A percentile compares a stretch with the other conserved stretches of the same genome.
phyloP scores from a whole-genome alignment of 1,140 invertebrate genomes.

The Aethina tumida region DNA sequence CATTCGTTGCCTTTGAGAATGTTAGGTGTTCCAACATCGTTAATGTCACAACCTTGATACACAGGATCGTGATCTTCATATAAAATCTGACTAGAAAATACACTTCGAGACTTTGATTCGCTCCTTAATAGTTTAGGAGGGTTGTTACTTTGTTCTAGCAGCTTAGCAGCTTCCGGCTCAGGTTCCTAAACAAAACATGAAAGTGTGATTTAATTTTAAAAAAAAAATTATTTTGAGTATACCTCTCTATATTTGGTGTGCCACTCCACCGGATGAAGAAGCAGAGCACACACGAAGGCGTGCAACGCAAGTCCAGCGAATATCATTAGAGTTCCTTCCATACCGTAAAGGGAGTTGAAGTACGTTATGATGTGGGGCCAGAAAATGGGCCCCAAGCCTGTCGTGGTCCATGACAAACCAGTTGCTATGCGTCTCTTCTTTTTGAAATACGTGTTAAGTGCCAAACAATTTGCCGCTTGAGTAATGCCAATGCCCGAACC shows the following conservation, averaged over 20 bases:
- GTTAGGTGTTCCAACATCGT: conserved; percentile 52
- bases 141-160: conserved; percentile 13
- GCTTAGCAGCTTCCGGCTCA: conserved; percentile 12
- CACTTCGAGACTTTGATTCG: conserved; percentile 14
- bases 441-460: conserved; percentile 40
- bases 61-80: conserved; percentile 51
- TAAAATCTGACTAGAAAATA: conserved; percentile 55
- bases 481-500: conserved; percentile 49
- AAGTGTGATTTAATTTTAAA: conserved; percentile 1
- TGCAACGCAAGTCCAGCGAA: conserved; percentile 36
- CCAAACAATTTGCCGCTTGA: conserved; percentile 44
- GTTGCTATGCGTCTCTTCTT: conserved; percentile 36
- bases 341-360: conserved; percentile 32
- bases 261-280: conserved; percentile 42
- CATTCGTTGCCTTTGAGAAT: conserved; percentile 54
- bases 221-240: conserved; percentile 5
- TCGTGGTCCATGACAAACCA: conserved; percentile 37
- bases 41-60: conserved; percentile 49
- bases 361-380: conserved; percentile 37
- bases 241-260: conserved; percentile 43
- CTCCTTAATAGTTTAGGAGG: not conserved
- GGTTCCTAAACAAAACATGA: conserved; percentile 9
- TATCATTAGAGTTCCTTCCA: conserved; percentile 36
- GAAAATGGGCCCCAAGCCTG: conserved; percentile 38
- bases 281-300: conserved; percentile 34